phyloP scores from a whole-genome alignment of 2,113 vertebrate species.

The Acrocephalus kingi region DNA sequence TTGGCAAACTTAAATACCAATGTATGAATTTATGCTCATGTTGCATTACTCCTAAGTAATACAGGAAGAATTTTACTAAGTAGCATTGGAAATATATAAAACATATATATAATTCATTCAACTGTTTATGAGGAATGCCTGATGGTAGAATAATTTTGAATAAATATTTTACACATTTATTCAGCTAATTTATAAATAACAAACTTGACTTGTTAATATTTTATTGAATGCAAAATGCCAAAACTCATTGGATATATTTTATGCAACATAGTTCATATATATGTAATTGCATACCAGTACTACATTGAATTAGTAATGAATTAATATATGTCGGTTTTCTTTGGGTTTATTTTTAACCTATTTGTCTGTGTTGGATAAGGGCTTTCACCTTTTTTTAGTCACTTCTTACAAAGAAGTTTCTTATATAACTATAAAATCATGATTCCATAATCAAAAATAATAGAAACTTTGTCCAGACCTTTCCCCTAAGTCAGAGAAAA shows the following conservation, averaged over 20 bases:
- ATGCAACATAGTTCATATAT: not conserved
- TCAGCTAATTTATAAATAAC: conserved; percentile 43
- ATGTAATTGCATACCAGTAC: not conserved
- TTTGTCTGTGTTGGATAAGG: not conserved
- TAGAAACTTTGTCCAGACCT: not conserved
- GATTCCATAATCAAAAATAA: not conserved
- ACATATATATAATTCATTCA: conserved; percentile 26
- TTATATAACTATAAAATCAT: not conserved
- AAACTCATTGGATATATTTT: not conserved
- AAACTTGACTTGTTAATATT: conserved; percentile 23
- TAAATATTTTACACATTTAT: conserved; percentile 35
- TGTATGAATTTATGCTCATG: not conserved
- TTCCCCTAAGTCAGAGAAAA: not conserved
- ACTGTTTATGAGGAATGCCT: not conserved
- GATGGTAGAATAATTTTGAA: not conserved
- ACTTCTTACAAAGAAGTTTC: not conserved
- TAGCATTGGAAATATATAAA: not conserved
- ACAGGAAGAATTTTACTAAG: not conserved
- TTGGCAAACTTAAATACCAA: not conserved
- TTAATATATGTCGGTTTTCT: not conserved
- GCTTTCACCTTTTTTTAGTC: not conserved
- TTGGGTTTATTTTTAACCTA: not conserved
- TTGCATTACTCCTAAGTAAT: not conserved
- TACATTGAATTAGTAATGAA: not conserved
- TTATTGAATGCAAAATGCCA: not conserved